Evolutionary conservation across 2,797 vertebrate species (phyloP), one percentile per base, ranked within the genome.

Genomic region (Pelochelys cantorii): DNA sequence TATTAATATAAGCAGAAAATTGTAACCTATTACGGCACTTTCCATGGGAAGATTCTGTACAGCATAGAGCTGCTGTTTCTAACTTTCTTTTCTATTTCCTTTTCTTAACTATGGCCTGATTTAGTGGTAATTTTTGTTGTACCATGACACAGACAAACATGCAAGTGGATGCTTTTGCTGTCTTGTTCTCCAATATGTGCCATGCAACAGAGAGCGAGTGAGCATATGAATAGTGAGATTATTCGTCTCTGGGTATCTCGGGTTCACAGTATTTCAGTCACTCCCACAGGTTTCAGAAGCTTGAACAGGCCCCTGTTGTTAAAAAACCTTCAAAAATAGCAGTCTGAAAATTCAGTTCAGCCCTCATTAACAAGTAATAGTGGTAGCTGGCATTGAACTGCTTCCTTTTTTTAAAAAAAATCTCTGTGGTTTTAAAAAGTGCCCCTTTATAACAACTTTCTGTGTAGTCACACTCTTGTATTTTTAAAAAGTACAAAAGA

Each of bases 1-100:
- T 29, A 5, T 89, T 86, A 84, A 83, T 74, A 90, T 87, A 55
- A 74, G 34, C 90, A 90, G 91, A 93, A 95, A 92, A 85, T 82
- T 54, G 60, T 90, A 92, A 53, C 15, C 25, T 80, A 65, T 86
- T 93, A 91, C 60, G 80, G 90, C 0, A 93, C 91, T 96, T 96
- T 96, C 86, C 81, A 11, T 85, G 57, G 86, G 79, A 77, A 37
- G 83, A 81, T 94, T 59, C 68, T 60, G 77, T 78, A 37, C 62
- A 68, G 79, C 78, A 37, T 57, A 68, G 74, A 94, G 29, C 78
- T 90, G 74, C 94, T 84, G 52, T 87, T 97, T 85, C 79, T 62
- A 93, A 37, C 22, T 52, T 37, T 48, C 7, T 37, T 14, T 25
- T 78, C 71, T 83, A 8, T 55, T 65, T 31, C 57, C 42, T 87